Evolutionary conservation across 2,113 vertebrate species (phyloP), one percentile per base, ranked within the genome.

Genomic region (Girardinichthys multiradiatus): DNA sequence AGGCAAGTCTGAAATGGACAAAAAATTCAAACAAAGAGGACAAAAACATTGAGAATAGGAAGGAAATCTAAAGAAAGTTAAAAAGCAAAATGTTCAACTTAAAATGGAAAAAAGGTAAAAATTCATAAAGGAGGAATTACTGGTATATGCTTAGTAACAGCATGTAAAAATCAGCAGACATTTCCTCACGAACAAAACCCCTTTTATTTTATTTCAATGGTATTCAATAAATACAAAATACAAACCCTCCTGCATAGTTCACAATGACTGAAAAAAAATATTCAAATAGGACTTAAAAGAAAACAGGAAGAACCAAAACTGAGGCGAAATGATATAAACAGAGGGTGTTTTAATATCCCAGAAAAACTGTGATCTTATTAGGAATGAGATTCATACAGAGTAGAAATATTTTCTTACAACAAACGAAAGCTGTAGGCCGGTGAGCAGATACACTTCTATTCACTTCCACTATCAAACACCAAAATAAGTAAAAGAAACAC

Each of bases 161-260:
- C 37, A 42, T 28, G 5, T 27, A 63, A 28, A 42, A 42, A 42
- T 14, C 30, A 31, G 26, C 37, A 61, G 35, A 14, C 54, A 70
- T 73, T 42, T 39, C 7, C 12, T 28, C 28, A 73, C 66, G 48
- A 71, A 77, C 80, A 82, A 87, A 83, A 64, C 71, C 64, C 65
- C 80, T 71, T 89, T 82, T 86, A 86, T 90, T 89, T 89, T 81
- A 76, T 84, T 74, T 84, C 84, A 83, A 89, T 88, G 80, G 79
- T 77, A 68, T 91, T 94, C 80, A 94, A 95, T 95, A 95, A 95
- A 95, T 95, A 94, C 89, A 93, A 92, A 94, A 91, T 90, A 92
- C 89, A 91, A 90, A 90, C 75, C n/a, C 79, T 76, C 79, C 82
- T 90, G 86, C 83, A 81, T 87, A 76, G 86, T 82, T 86, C 85